phyloP scores from a whole-genome alignment of 2,888 invertebrate species.

The Acleris sparsana region DNA sequence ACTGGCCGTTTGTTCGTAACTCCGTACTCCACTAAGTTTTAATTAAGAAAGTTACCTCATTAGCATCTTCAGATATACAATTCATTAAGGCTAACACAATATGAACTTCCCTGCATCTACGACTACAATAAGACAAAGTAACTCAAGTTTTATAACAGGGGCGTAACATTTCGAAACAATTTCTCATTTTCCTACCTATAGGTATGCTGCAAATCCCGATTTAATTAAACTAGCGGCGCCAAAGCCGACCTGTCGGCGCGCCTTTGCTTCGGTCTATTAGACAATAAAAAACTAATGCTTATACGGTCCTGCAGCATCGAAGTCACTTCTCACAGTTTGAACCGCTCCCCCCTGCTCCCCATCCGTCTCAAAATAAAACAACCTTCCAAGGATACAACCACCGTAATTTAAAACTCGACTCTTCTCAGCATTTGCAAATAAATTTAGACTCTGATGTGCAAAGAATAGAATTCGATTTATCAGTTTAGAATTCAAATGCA shows the following conservation, averaged over 20 bases:
- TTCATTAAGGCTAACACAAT: constrained; percentile 24
- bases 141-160: constrained; percentile 13
- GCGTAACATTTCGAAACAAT: constrained; percentile 47
- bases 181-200: constrained; percentile 56
- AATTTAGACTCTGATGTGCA: constrained; percentile 51
- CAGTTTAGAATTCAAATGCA: constrained; percentile 19
- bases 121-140: constrained; percentile 8
- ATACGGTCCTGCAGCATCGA: constrained; percentile 65
- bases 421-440: constrained; percentile 48
- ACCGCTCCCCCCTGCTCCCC: constrained; percentile 50
- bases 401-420: constrained; percentile 71
- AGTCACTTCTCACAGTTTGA: constrained; percentile 78
- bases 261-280: constrained; percentile 79
- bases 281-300: constrained; percentile 81
- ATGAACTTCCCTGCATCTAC: constrained; percentile 11
- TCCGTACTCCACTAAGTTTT: constrained; percentile 26
- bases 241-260: constrained; percentile 76
- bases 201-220: constrained; percentile 64
- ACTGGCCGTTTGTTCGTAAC: constrained; percentile 20
- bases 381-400: constrained; percentile 82
- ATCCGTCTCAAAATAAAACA: constrained; percentile 68
- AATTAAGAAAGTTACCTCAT: constrained; percentile 34
- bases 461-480: constrained; percentile 49
- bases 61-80: constrained; percentile 30
- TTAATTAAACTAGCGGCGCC: constrained; percentile 78